These are phyloP conservation scores for Hololepta plana DNA, from an alignment of 2,888 invertebrate species.

Conservation along the genomic window DNA sequence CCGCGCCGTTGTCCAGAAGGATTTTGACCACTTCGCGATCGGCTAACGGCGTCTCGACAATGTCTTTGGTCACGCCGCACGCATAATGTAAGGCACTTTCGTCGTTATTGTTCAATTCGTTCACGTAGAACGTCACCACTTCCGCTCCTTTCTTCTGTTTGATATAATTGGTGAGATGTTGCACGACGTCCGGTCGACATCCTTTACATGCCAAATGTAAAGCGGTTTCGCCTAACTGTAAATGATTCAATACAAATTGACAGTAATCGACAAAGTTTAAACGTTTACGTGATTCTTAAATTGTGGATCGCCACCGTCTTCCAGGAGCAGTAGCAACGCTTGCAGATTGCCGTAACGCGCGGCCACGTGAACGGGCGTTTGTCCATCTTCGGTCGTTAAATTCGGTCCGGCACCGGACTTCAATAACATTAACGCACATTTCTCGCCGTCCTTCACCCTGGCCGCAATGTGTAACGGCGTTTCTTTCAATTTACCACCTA, in stretches of 20 bases:
- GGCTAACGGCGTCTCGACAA: slow-evolving; percentile 52
- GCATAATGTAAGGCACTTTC: slow-evolving; percentile 91
- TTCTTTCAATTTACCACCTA: slow-evolving; percentile 72
- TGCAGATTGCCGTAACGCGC: slow-evolving; percentile 81
- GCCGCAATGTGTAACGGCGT: slow-evolving; percentile 97
- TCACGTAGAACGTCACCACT: slow-evolving; percentile 69
- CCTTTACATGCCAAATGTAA: slow-evolving; percentile 84
- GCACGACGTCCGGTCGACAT: slow-evolving; percentile 70
- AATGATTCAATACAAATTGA: slow-evolving; percentile 5
- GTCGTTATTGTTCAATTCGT: slow-evolving; percentile 77
- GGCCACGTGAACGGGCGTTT: slow-evolving; percentile 94
- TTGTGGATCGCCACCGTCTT: slow-evolving; percentile 88
- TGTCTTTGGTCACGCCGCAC: slow-evolving; percentile 71
- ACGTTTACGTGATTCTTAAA: slow-evolving; percentile 67
- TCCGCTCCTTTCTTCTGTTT: slow-evolving; percentile 58
- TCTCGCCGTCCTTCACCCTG: slow-evolving; percentile 74
- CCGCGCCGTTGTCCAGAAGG: slow-evolving; percentile 80
- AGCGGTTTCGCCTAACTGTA: slow-evolving; percentile 83
- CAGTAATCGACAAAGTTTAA: not conserved
- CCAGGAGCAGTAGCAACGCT: slow-evolving; percentile 69
- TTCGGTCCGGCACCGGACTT: slow-evolving; percentile 97
- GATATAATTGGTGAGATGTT: slow-evolving; percentile 69
- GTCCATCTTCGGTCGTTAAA: slow-evolving; percentile 86
- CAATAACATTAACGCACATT: slow-evolving; percentile 90
- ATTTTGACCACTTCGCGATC: slow-evolving; percentile 78